A percentile compares a stretch with the other conserved stretches of the same genome.
Evolutionary conservation across 2,113 vertebrate species (phyloP).

Genomic region (Gallinago jamesoni): DNA sequence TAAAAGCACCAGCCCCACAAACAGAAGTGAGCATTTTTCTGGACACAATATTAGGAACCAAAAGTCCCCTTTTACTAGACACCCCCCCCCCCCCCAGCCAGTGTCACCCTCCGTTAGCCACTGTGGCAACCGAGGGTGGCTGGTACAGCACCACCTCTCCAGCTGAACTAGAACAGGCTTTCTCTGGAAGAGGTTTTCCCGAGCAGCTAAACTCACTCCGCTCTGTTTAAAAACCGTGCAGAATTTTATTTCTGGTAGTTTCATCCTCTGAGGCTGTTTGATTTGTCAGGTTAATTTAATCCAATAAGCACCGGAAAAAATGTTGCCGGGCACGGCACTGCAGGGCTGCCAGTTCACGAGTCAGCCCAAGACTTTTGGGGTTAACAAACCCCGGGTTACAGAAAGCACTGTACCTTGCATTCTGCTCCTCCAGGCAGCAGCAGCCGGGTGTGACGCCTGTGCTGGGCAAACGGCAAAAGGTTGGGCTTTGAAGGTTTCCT

Average conservation of each 20-base stretch:
- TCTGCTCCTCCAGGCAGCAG: background rate
- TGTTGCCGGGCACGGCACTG: background rate
- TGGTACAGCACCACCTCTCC: rapidly evolving
- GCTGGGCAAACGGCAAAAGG: background rate
- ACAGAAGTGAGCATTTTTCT: rapidly evolving
- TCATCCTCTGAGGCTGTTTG: background rate
- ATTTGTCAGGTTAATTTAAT: background rate
- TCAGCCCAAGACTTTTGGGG: background rate
- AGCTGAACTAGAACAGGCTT: background rate
- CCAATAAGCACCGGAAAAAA: background rate
- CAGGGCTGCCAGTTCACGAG: rapidly evolving
- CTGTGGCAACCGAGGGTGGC: rapidly evolving
- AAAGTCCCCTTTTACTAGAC: background rate
- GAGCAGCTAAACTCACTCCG: background rate
- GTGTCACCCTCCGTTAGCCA: rapidly evolving
- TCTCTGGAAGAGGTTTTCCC: background rate
- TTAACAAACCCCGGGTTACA: background rate
- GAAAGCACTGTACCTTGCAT: background rate
- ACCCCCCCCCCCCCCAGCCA: too few relatives aligned
- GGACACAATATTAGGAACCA: background rate
- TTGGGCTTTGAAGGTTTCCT: background rate
- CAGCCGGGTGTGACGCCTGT: rapidly evolving
- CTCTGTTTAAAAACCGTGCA: background rate
- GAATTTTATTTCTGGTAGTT: background rate
- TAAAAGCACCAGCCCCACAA: background rate